Conservation (phyloP, 1,140 invertebrate genomes). For the Aphis gossypii region DNA sequence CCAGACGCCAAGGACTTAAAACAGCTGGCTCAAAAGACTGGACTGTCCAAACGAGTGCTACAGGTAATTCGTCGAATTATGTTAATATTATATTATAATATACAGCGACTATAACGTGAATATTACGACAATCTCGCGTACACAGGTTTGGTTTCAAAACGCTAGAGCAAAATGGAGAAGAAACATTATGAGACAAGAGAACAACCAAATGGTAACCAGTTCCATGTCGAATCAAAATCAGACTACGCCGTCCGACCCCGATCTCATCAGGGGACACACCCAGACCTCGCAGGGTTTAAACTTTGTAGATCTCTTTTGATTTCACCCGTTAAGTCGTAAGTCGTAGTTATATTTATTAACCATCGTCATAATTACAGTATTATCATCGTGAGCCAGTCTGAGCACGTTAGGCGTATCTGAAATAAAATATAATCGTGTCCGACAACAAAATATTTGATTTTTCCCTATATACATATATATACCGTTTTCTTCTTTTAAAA, state of each 20-base stretch:
- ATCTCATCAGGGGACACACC: slow-evolving; percentile 49
- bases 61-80: slow-evolving; percentile 74
- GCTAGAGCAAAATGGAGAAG: slow-evolving; percentile 94
- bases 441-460: neutral
- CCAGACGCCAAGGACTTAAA: slow-evolving; percentile 96
- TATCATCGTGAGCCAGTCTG: neutral
- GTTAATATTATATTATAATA: neutral
- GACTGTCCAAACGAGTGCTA: slow-evolving; percentile 91
- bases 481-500: neutral
- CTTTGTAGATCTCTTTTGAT: slow-evolving; percentile 43
- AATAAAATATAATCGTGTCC: neutral
- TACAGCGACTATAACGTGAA: neutral
- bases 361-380: neutral
- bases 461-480: neutral
- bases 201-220: slow-evolving; percentile 62
- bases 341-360: neutral
- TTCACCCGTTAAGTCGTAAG: neutral
- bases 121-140: neutral
- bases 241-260: slow-evolving; percentile 35
- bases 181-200: slow-evolving; percentile 80
- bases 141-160: slow-evolving; percentile 98
- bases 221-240: slow-evolving; percentile 35
- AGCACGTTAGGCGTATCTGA: neutral
- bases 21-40: slow-evolving; percentile 95
- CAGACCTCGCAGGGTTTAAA: slow-evolving; percentile 39